Evolutionary conservation across 2,113 vertebrate species (phyloP).

Genomic region (Clarias magur): DNA sequence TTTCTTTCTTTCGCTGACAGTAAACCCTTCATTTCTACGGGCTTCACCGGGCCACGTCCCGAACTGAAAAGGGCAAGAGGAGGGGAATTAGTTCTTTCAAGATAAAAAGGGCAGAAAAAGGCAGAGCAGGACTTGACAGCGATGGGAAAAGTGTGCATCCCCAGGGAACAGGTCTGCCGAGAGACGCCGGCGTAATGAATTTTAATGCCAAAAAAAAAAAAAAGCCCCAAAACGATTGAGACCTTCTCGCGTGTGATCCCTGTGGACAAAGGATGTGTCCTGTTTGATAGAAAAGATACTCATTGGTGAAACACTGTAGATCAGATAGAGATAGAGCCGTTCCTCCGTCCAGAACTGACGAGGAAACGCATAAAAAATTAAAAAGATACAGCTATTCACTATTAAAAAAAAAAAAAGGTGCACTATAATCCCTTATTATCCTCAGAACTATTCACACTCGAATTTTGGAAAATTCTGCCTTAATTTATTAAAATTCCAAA

Average conservation of each 20-base stretch:
- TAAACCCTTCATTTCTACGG: constrained; percentile 89
- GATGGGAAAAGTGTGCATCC: constrained; percentile 93
- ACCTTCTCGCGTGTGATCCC: constrained; percentile 66
- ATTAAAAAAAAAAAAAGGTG: too few species aligned
- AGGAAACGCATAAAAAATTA: not conserved
- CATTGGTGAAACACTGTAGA: constrained; percentile 48
- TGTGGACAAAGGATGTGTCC: constrained; percentile 77
- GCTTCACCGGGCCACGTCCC: constrained; percentile 42
- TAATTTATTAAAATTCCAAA: not conserved
- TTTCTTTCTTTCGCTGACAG: constrained; percentile 86
- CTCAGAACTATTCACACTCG: not conserved
- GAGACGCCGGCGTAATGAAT: constrained; percentile 84
- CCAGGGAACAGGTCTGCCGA: constrained; percentile 75
- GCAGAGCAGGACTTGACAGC: constrained; percentile 97
- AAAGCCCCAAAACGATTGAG: constrained; percentile 68
- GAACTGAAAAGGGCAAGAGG: constrained; percentile 78
- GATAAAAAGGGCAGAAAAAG: constrained; percentile 99
- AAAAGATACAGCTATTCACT: too few species aligned
- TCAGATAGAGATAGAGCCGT: not conserved
- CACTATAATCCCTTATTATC: too few species aligned
- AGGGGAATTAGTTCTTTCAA: constrained; percentile 73
- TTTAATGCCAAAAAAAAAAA: constrained; percentile 80
- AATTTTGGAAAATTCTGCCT: not conserved
- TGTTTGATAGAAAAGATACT: constrained; percentile 58
- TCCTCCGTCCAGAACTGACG: not conserved